Evolutionary conservation across 1,140 invertebrate genomes (phyloP), one percentile per base, ranked within the genome.

Genomic region (Ceratina australensis): DNA sequence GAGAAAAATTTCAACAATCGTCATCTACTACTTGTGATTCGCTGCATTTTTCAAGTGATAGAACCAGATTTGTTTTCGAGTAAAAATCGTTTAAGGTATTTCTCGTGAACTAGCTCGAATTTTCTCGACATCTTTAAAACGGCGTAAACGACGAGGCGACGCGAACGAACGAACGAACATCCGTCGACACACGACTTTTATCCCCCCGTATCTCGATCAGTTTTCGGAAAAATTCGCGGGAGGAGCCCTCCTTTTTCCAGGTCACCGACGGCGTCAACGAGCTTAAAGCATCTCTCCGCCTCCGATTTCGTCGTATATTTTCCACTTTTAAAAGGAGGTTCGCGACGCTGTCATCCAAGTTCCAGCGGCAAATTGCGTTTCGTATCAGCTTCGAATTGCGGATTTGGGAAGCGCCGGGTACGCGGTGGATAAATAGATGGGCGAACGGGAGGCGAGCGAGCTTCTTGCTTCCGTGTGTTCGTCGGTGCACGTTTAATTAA

Each of bases 361-460:
- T 78, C 64, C 49, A 74, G 61, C 16, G 28, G 64, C 42, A 78
- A 78, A 78, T 78, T 73, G 71, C 77, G 71, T 78, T 74, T 60
- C 52, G 71, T 66, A 78, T 66, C 61, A 73, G 50, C 52, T 66
- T 47, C 24, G 71, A 78, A 74, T 78, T 77, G 65, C 56, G 74
- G 73, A 80, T 80, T 78, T 71, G 65, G 42, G 42, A 18, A 56
- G 52, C 26, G 22, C 16, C 52, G 54, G 24, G 52, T 16, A 10
- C 61, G 33, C 22, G 57, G 15, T 16, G 15, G 12, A 10, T n/a
- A 57, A 49, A n/a, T 33, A 56, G 33, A 72, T 52, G 33, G 47
- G 22, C 22, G 52, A n/a, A n/a, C 3, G 18, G 10, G n/a, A 47
- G n/a, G n/a, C 5, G 16, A 7, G n/a, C 1, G 56, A 59, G 54